phyloP scores from a whole-genome alignment of 1,140 invertebrate species.

The Sinella curviseta region DNA sequence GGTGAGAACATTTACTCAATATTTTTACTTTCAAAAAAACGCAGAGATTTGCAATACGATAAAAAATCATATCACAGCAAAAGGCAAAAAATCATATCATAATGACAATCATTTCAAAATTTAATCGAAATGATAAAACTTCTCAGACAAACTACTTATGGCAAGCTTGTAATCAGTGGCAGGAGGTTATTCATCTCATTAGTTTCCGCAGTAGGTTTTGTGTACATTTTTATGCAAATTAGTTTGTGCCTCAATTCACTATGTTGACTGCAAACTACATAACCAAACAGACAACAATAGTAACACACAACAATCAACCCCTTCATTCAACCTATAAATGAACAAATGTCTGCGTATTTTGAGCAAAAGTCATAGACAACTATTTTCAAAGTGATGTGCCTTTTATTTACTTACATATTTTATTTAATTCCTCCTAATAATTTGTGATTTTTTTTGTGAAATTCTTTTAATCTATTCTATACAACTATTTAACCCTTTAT shows the following conservation, averaged over 20 bases:
- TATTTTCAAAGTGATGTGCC: too few relatives aligned
- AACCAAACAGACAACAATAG: not conserved
- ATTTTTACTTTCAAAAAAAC: too few relatives aligned
- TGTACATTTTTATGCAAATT: slow-evolving; percentile 14
- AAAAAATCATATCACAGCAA: not conserved
- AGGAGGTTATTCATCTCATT: slow-evolving; percentile 21
- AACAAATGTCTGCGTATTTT: too few relatives aligned
- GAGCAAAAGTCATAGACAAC: too few relatives aligned
- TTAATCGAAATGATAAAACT: not conserved
- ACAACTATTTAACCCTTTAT: not conserved
- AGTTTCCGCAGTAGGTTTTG: not conserved
- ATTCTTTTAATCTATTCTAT: not conserved
- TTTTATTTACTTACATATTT: too few relatives aligned
- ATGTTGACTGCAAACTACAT: not conserved
- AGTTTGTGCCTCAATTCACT: not conserved
- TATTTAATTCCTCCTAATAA: too few relatives aligned
- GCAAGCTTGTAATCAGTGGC: too few relatives aligned
- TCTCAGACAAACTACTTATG: too few relatives aligned
- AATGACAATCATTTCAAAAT: not conserved
- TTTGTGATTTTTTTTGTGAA: too few relatives aligned
- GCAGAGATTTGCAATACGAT: not conserved
- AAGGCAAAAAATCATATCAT: not conserved
- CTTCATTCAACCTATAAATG: too few relatives aligned
- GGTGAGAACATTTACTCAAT: too few relatives aligned
- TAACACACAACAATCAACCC: not conserved